Evolutionary conservation across 1,140 invertebrate species (phyloP).

Genomic region (Anadara kagoshimensis): DNA sequence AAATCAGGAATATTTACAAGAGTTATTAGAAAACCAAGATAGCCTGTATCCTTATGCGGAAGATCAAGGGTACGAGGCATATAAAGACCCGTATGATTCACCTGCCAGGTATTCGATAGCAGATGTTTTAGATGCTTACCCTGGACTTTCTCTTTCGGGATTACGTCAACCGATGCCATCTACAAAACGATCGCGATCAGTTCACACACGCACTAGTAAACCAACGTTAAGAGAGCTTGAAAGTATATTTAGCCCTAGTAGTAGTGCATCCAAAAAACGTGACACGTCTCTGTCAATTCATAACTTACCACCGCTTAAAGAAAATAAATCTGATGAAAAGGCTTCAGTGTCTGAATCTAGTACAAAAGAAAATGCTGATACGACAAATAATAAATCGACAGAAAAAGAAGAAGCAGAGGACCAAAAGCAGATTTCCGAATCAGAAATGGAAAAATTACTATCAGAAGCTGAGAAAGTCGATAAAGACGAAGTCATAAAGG

Average conservation of each 20-base stretch:
- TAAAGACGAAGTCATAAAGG: background rate
- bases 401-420: background rate
- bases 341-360: too few relatives aligned
- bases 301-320: too few relatives aligned
- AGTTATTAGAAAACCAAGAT: background rate
- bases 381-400: background rate
- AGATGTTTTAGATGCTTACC: slow-evolving; percentile 11
- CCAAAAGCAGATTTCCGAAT: slow-evolving; percentile 4
- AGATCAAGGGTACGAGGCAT: background rate
- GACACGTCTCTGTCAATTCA: too few relatives aligned
- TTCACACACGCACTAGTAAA: background rate
- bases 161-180: background rate
- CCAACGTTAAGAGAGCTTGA: slow-evolving; percentile 8
- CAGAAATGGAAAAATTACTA: slow-evolving; percentile 15
- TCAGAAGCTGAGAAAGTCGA: slow-evolving; percentile 16
- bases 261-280: too few relatives aligned
- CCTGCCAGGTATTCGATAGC: slow-evolving; percentile 5
- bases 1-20: background rate
- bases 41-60: background rate
- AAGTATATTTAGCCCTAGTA: slow-evolving; percentile 1
- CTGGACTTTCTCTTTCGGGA: background rate
- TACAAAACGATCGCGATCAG: background rate
- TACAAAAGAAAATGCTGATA: background rate
- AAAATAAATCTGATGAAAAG: too few relatives aligned
- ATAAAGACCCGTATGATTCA: background rate